Evolutionary conservation across 2,797 vertebrate species (phyloP).

Genomic region (Microctenopoma stevenorrisi): DNA sequence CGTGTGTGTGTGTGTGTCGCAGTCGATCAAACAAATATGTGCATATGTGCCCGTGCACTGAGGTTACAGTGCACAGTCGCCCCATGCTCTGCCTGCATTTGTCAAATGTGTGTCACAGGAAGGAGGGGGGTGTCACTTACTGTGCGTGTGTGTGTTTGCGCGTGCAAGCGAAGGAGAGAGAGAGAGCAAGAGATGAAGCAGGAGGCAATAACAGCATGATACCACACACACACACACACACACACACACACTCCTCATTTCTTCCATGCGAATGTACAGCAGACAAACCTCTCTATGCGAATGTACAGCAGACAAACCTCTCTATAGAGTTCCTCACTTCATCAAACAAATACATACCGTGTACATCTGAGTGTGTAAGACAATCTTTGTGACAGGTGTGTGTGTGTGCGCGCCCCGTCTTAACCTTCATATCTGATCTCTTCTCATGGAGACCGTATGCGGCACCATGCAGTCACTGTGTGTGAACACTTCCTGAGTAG

Average conservation of each 20-base stretch:
- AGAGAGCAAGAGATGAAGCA: not conserved
- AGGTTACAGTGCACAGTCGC: constrained; percentile 37
- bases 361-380: constrained; percentile 15
- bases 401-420: not conserved
- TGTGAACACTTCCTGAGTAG: constrained; percentile 26
- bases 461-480: not conserved
- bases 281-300: constrained; percentile 22
- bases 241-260: not conserved
- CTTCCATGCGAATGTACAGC: constrained; percentile 10
- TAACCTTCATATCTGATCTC: constrained; percentile 17
- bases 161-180: not conserved
- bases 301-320: constrained; percentile 25
- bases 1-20: constrained; percentile 1
- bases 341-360: constrained; percentile 30
- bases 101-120: constrained; percentile 11
- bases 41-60: constrained; percentile 10
- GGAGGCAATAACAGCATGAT: not conserved
- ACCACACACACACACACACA: not conserved
- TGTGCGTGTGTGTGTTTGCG: constrained; percentile 4
- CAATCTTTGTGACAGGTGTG: constrained; percentile 43
- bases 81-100: constrained; percentile 31
- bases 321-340: constrained; percentile 32
- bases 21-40: constrained; percentile 10
- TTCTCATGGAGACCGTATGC: not conserved
- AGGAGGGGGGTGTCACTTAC: not conserved